Percentiles rank a stretch among this genome's conserved stretches.
Conservation (phyloP, 2,888 invertebrate species). For the Ferrisia virgata region DNA sequence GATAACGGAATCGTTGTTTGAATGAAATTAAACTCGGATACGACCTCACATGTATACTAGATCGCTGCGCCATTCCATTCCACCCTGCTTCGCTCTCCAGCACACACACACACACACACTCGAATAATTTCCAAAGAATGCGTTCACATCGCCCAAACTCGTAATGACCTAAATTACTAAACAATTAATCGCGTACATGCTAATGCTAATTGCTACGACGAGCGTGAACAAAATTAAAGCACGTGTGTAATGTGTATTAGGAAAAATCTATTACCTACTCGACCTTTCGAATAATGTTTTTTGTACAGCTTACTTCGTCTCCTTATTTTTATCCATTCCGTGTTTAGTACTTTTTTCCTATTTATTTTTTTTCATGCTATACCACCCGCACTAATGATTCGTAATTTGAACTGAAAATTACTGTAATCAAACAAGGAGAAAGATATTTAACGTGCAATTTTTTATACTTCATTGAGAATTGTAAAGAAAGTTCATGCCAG, state of each 20-base stretch:
- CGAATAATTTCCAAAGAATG: slow-evolving; percentile 23
- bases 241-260: neutral
- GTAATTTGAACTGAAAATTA: too few relatives aligned
- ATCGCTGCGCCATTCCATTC: neutral
- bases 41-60: neutral
- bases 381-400: too few relatives aligned
- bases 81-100: neutral
- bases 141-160: slow-evolving; percentile 19
- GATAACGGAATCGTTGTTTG: slow-evolving; percentile 1
- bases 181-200: slow-evolving; percentile 14
- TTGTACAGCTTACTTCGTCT: neutral
- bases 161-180: slow-evolving; percentile 31
- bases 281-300: neutral
- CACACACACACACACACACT: neutral
- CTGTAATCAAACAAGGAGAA: too few relatives aligned
- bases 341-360: too few relatives aligned
- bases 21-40: slow-evolving; percentile 23
- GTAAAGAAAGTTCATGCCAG: too few relatives aligned
- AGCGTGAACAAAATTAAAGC: neutral
- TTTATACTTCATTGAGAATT: too few relatives aligned
- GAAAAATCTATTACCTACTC: slow-evolving; percentile 3
- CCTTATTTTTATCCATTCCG: too few relatives aligned
- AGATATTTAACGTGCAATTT: too few relatives aligned
- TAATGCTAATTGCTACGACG: slow-evolving; percentile 2
- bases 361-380: too few relatives aligned